These are phyloP conservation scores for Yasuhikotakia modesta DNA, from an alignment of 2,797 vertebrate species.

Conservation along the genomic window DNA sequence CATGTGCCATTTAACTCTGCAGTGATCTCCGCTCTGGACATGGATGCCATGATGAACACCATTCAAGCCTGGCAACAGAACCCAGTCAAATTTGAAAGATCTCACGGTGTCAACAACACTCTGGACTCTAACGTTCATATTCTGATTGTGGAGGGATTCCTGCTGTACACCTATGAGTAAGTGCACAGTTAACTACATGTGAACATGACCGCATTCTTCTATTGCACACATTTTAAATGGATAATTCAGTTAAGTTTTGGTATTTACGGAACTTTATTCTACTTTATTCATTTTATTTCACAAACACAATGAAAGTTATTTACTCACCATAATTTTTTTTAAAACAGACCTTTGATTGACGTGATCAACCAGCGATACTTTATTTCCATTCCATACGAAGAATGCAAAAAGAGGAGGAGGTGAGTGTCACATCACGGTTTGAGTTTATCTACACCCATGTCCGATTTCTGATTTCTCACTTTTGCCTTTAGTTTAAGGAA, in stretches of 20 bases:
- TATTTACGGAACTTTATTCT: too few species aligned
- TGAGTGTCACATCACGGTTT: constrained; percentile 61
- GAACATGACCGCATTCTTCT: too few species aligned
- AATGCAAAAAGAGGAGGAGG: constrained; percentile 93
- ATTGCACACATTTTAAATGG: too few species aligned
- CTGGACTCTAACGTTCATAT: constrained; percentile 81
- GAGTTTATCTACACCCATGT: too few species aligned
- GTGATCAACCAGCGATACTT: constrained; percentile 87
- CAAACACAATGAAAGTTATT: too few species aligned
- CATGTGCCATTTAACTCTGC: constrained; percentile 9
- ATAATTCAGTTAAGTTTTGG: too few species aligned
- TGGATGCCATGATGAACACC: constrained; percentile 93
- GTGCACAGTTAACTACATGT: too few species aligned
- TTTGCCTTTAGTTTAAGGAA: constrained; percentile 83
- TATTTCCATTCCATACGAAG: constrained; percentile 92
- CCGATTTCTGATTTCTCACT: not conserved
- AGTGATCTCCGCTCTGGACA: constrained; percentile 89
- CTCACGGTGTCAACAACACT: constrained; percentile 88
- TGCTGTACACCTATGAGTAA: constrained; percentile 89
- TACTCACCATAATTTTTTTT: not conserved
- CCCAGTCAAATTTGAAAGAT: constrained; percentile 90
- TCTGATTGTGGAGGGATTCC: constrained; percentile 91
- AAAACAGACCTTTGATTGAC: constrained; percentile 84
- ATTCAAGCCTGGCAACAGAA: constrained; percentile 88
- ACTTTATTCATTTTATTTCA: too few species aligned